Base-by-base conservation (phyloP, 2,888 invertebrate species). In the Agrotis exclamationis region DNA sequence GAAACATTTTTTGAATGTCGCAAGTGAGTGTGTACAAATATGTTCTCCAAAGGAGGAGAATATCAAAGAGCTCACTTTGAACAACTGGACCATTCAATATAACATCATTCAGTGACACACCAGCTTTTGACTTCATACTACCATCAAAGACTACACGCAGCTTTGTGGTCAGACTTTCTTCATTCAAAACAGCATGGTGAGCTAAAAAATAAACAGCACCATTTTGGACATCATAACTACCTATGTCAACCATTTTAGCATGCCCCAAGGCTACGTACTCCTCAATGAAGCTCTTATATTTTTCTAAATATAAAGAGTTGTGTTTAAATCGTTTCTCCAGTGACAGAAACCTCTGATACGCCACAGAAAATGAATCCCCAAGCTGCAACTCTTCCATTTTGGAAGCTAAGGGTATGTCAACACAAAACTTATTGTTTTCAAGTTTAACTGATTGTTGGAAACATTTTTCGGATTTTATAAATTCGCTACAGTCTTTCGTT, bases 201-300 rank as follows among this genome's bases (percentile, higher is more conserved):
- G 44, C 44, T 22, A 58, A 45, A 22, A 58, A 44, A 16, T 58
- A 58, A 58, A 44, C 44, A 7, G 20, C 16, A 16, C 58, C 58
- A 58, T 58, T 44, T 18, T 45, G 22, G 16, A 44, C 44, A 18
- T 58, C 44, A 44, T 44, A 44, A 16, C 16, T 58, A 2, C n/a
- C 56, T 33, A 56, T 13, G n/a, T 58, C 22, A 22, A 58, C 58
- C 14, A 9, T 44, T 45, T 58, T 58, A 45, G 44, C 58, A 58
- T 58, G 58, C 22, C 44, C 58, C 58, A 58, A 58, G 7, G 20
- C 58, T 45, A 58, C 20, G 16, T 58, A 58, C 11, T 58, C 44
- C 7, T 58, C 58, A 44, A 44, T 44, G n/a, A 33, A 56, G 1
- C 6, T n/a, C 11, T 56, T 56, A 33, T 56, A 56, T 33, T 33